Conservation (phyloP, 1,140 invertebrate species). For the Colletes latitarsis region DNA sequence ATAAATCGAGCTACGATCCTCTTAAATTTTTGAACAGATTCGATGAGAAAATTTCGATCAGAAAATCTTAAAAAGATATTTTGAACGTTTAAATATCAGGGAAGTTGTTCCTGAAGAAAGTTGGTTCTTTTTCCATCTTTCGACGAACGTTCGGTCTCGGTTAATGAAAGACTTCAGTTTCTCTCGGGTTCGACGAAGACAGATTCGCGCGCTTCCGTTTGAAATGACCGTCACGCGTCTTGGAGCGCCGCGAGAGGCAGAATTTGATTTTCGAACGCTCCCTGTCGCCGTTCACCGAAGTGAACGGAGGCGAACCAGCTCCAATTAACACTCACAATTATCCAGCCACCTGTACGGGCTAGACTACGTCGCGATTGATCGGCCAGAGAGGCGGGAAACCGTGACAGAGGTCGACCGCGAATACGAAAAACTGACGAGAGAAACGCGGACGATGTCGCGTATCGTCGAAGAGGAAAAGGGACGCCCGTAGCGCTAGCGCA, state of each 20-base stretch:
- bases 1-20: no score
- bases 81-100: no score
- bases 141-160: no score
- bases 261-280: slow-evolving; percentile 16
- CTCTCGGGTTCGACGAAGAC: background rate
- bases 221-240: background rate
- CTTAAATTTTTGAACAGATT: no score
- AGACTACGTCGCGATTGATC: background rate
- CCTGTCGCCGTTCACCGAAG: slow-evolving; percentile 21
- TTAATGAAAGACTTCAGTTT: no score
- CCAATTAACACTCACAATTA: slow-evolving; percentile 32
- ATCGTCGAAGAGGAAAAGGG: background rate
- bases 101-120: no score
- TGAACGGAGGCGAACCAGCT: slow-evolving; percentile 42
- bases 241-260: background rate
- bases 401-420: background rate
- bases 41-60: no score
- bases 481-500: no score
- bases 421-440: background rate
- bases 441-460: background rate
- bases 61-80: no score
- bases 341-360: slow-evolving; percentile 17
- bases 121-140: no score
- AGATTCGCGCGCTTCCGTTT: background rate
- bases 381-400: slow-evolving; percentile 4